Evolutionary conservation across 2,797 vertebrate species (phyloP), one percentile per base, ranked within the genome.

Genomic region (Myripristis jacobus): DNA sequence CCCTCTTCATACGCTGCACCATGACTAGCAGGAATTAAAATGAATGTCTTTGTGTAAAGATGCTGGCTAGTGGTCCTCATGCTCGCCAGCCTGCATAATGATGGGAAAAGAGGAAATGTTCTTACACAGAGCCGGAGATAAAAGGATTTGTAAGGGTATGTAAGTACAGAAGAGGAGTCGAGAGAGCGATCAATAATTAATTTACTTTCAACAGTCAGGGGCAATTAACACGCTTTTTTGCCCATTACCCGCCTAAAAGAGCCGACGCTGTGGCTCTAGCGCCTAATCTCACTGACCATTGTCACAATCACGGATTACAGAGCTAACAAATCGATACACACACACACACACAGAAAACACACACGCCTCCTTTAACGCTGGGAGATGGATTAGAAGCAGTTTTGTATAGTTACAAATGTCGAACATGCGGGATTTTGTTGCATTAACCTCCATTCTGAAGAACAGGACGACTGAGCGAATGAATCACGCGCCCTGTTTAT

Each of bases 161-260:
- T 91, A 92, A 92, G 93, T 93, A 94, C 93, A 94, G 91, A 92
- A 92, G 88, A 88, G 83, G 84, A 90, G 92, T 91, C 75, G 76
- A 77, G 87, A 91, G 91, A 80, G 79, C 89, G 86, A 95, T 95
- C 94, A 93, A 95, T 95, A 95, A 93, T 93, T 95, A 88, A 95
- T 95, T 95, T 95, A 93, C 94, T 92, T 93, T 91, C 89, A 92
- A 87, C 92, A 93, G 92, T 94, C 93, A 91, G 89, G 89, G 91
- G 90, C 93, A 94, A 95, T 95, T 95, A 95, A 91, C 92, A 87
- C 85, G 78, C 84, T 85, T 89, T 92, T 92, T 87, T 86, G 84
- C 78, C 90, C 85, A 93, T 94, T 94, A 93, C 82, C 72, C 79
- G 66, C 66, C 82, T 90, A 91, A 90, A 93, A 91, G 90, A 83